Base-by-base conservation (phyloP, 2,888 invertebrate species). In the Temnothorax rugatulus region DNA sequence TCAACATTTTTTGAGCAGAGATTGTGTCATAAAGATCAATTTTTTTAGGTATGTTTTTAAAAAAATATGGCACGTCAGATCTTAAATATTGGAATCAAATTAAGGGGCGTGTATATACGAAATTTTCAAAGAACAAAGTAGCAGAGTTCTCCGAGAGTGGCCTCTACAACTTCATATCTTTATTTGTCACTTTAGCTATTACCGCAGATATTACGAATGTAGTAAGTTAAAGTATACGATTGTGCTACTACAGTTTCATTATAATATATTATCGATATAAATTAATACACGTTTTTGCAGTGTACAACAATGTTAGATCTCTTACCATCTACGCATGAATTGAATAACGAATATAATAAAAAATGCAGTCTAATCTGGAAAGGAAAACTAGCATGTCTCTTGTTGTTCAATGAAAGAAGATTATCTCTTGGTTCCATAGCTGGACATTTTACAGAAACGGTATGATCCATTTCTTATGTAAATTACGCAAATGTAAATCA, bases 61-160 rank as follows among this genome's bases (percentile, higher is more conserved):
- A 92, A 82, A 94, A 93, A 73, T 92, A 93, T 73, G 89, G 90
- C 52, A 88, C 83, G 44, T 90, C 83, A 11, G 94, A 95, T 63
- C 86, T 89, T 11, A 94, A 94, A 84, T 92, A 93, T 87, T 95
- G 95, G 95, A 95, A 95, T 87, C 95, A 96, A 90, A 94, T 96
- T 15, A 94, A 96, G 87, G 96, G 96, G 0, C 95, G 96, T 77
- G 95, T 96, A 84, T 96, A 95, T 86, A 95, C 96, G 0, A 96
- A 96, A 91, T 96, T 96, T 84, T 95, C 96, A 18, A 93, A 95
- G n/a, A 95, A 95, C 71, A 96, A 96, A 93, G 94, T 96, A 74
- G 91, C 95, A 79, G 95, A 96, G 9, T 94, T 96, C 15, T 95
- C 95, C 38, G 96, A 96, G 90, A 94, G 94, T 41, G 96, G 96